These are phyloP conservation scores for Sakesphorus luctuosus DNA, from an alignment of 2,113 vertebrate species.

Conservation along the genomic window DNA sequence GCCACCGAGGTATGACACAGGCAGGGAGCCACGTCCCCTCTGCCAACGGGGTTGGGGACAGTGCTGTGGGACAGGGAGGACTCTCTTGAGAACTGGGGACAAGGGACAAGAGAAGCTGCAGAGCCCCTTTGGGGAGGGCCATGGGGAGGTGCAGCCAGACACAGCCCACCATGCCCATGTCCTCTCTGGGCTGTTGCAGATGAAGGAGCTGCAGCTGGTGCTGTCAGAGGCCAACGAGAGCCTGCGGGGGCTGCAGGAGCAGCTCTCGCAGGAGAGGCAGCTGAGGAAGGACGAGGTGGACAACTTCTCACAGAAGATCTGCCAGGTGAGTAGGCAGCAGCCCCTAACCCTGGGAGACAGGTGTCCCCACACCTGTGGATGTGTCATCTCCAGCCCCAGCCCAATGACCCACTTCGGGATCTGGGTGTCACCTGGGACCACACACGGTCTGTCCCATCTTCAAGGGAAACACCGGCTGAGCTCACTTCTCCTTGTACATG, in stretches of 20 bases:
- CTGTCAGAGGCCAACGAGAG: constrained; percentile 84
- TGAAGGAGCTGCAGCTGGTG: constrained; percentile 81
- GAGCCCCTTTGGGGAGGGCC: background rate
- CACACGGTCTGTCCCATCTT: background rate
- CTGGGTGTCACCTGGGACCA: background rate
- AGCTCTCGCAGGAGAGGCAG: constrained; percentile 84
- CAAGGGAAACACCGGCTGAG: background rate
- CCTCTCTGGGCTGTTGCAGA: constrained; percentile 40
- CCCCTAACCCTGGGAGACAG: accelerated
- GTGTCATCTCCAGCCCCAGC: background rate
- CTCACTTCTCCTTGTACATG: background rate
- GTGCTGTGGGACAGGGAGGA: background rate
- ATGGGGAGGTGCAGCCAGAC: accelerated
- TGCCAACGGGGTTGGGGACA: background rate
- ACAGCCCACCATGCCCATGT: background rate
- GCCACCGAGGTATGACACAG: constrained; percentile 75
- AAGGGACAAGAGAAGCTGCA: background rate
- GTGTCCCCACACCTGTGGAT: accelerated
- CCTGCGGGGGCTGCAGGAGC: constrained; percentile 79
- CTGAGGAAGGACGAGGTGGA: constrained; percentile 82
- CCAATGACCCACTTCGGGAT: accelerated
- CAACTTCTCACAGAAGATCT: constrained; percentile 81
- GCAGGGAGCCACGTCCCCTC: background rate
- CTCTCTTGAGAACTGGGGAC: background rate
- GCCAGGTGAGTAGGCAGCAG: constrained; percentile 80